Evolutionary conservation across 1,140 invertebrate species (phyloP).

Genomic region (Brachystomella parvula): DNA sequence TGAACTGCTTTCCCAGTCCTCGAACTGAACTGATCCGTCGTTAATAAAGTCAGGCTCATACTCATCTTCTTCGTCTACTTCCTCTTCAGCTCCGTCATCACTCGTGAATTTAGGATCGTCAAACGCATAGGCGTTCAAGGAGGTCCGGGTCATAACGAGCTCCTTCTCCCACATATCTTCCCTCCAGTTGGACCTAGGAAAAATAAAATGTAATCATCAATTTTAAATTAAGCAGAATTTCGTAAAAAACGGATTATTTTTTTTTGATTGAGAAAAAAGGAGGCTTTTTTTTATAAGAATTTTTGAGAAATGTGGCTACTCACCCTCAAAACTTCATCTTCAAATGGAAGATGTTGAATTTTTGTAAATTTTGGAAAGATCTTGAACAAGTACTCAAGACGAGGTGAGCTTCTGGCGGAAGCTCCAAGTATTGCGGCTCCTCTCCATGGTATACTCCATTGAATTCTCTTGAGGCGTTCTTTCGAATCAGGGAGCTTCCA

Average conservation of each 20-base stretch:
- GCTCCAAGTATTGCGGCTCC: constrained; percentile 68
- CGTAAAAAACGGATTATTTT: no score
- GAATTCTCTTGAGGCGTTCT: constrained; percentile 61
- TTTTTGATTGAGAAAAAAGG: no score
- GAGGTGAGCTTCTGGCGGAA: constrained; percentile 55
- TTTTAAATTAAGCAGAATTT: constrained; percentile 12
- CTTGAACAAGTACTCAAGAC: constrained; percentile 60
- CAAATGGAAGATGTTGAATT: constrained; percentile 61
- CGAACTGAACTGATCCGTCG: no score
- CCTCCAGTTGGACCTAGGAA: constrained; percentile 51
- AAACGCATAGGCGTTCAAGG: not conserved
- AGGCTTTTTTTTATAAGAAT: no score
- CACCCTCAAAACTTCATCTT: no score
- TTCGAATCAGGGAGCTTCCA: constrained; percentile 27
- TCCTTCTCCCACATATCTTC: constrained; percentile 62
- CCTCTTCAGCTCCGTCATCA: constrained; percentile 13
- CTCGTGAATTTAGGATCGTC: no score
- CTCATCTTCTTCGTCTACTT: not conserved
- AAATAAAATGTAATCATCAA: constrained; percentile 15
- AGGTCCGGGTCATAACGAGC: constrained; percentile 21
- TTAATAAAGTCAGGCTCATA: not conserved
- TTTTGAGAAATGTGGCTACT: no score
- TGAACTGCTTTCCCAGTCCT: not conserved
- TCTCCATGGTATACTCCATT: constrained; percentile 69
- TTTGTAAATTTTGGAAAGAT: constrained; percentile 66